Base-by-base conservation (phyloP, 2,797 vertebrate genomes). In the Rhadinocentrus ornatus region DNA sequence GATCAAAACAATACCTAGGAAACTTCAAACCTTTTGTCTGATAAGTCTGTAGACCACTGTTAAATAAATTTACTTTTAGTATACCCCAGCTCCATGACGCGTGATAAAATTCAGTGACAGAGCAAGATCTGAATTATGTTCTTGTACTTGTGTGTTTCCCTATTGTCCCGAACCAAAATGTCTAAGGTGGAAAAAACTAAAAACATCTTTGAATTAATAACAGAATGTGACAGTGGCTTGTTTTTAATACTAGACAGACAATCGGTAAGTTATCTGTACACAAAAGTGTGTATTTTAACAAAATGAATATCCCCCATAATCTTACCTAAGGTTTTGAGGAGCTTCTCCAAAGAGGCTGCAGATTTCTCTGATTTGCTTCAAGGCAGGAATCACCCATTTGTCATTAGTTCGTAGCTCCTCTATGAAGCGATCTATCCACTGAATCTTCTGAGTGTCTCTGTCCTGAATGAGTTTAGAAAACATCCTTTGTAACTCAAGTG, bases 271-370 rank as follows among this genome's bases (percentile, higher is more conserved):
- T 48, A 22, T 48, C 46, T 48, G 20, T 48, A 22, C 46, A 48
- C 46, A 48, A 20, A 34, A 16, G 8, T 13, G 7, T 34, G 32
- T 1, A 18, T 22, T 64, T 53, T 10, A 64, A 64, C 13, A 15
- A 22, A 60, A 26, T 4, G 0, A 4, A 48, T 55, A 66, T 55
- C 31, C 6, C 39, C 16, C 50, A 86, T 41, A 56, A 71, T 9
- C 74, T 93, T 95, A 99, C 98, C 98, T 99, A 69, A 99, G 95
- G 83, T 99, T 99, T 87, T 99, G 98, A 75, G 98, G 98, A 34
- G 98, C 98, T 95, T 99, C 98, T 86, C 97, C 98, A 93, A 99
- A 99, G 84, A 99, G 96, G 93, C 97, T 99, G 92, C 98, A 99
- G 86, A 99, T 99, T 95, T 99, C 98, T 93, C 98, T 95, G 82